A percentile compares a stretch with the other conserved stretches of the same genome.
These are phyloP conservation scores for Pharmacophagus antenor DNA, from an alignment of 2,888 invertebrate genomes.

Conservation along the genomic window DNA sequence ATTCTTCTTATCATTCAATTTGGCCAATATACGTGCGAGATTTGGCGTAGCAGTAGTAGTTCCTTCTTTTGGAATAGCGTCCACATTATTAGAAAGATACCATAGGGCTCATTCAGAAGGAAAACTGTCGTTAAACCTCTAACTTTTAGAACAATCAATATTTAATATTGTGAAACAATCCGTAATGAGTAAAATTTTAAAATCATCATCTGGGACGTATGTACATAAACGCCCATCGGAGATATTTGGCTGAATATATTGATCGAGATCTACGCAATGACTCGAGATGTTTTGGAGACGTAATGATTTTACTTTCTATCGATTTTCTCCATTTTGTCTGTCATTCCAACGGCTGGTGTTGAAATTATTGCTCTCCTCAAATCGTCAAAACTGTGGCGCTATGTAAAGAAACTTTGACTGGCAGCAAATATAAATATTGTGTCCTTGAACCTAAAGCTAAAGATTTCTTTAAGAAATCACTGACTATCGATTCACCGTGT, in stretches of 20 bases:
- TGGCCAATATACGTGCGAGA: slow-evolving; percentile 30
- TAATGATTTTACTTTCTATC: no score
- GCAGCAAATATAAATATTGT: slow-evolving; percentile 17
- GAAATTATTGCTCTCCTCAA: background rate
- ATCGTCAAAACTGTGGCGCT: background rate
- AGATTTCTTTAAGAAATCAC: slow-evolving; percentile 38
- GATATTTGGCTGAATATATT: background rate
- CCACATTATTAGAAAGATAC: slow-evolving; percentile 33
- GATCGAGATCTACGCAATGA: no score
- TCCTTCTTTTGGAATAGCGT: slow-evolving; percentile 41
- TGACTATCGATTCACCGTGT: slow-evolving; percentile 17
- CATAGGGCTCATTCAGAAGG: slow-evolving; percentile 42
- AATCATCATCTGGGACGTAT: no score
- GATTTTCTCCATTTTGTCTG: no score
- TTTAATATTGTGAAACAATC: slow-evolving; percentile 39
- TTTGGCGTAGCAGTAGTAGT: slow-evolving; percentile 35
- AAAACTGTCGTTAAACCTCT: slow-evolving; percentile 42
- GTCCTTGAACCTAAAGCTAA: slow-evolving; percentile 35
- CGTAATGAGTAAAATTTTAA: slow-evolving; percentile 34
- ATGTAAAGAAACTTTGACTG: slow-evolving; percentile 33
- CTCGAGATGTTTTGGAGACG: background rate
- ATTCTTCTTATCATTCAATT: slow-evolving; percentile 33
- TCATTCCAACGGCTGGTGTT: background rate
- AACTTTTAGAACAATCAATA: slow-evolving; percentile 36
- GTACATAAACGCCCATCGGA: background rate